Conservation (phyloP, 2,113 vertebrate species). For the Melanocharis versteri region DNA sequence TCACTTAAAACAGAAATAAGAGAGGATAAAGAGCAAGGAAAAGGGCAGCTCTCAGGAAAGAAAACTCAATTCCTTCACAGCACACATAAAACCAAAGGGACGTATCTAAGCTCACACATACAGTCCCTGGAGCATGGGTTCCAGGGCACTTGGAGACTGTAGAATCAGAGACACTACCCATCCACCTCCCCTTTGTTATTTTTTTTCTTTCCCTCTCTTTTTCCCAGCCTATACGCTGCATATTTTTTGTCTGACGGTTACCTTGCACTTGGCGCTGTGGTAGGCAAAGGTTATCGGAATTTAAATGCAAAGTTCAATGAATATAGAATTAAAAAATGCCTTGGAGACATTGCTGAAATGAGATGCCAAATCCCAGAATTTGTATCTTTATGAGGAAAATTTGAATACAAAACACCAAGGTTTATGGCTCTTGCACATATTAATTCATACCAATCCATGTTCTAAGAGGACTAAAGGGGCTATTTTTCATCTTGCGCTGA, state of each 20-base stretch:
- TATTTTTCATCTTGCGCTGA: conserved; percentile 50
- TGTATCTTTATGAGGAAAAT: conserved; percentile 41
- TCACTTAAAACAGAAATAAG: not conserved
- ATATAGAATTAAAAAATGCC: conserved; percentile 32
- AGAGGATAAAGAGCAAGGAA: not conserved
- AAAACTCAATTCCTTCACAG: not conserved
- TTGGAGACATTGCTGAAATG: not conserved
- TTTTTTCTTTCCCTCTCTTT: not conserved
- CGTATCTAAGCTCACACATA: not conserved
- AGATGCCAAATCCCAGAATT: conserved; percentile 25
- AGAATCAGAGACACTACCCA: not conserved
- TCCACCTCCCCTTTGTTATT: rapidly evolving
- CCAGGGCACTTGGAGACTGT: not conserved
- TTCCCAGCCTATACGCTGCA: not conserved
- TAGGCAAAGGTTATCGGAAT: conserved; percentile 30
- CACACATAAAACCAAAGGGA: not conserved
- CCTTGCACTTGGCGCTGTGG: not conserved
- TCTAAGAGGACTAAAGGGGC: conserved; percentile 48
- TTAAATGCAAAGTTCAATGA: conserved; percentile 37
- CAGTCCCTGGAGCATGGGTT: not conserved
- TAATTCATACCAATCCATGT: conserved; percentile 51
- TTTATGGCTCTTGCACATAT: conserved; percentile 47
- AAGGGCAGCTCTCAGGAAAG: not conserved
- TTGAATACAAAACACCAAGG: conserved; percentile 17
- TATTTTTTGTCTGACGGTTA: conserved; percentile 15